These are phyloP conservation scores for Sardinella longiceps DNA, from an alignment of 2,797 vertebrate species.

Conservation along the genomic window DNA sequence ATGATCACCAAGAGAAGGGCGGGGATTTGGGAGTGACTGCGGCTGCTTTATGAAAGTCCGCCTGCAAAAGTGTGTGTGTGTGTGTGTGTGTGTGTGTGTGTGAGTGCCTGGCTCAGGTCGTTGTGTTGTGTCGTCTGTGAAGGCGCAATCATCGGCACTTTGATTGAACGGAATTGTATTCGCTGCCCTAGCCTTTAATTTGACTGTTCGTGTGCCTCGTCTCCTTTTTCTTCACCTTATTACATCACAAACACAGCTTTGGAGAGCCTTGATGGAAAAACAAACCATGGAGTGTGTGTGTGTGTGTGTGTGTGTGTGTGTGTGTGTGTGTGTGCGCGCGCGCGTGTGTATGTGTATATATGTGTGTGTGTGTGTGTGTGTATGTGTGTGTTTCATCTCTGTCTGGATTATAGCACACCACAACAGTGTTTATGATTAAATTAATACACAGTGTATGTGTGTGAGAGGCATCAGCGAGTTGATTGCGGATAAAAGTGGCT, in stretches of 20 bases:
- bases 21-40: constrained; percentile 65
- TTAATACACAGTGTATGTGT: background rate
- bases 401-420: background rate
- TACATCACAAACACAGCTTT: background rate
- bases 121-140: background rate
- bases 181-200: constrained; percentile 54
- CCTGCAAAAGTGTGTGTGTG: constrained; percentile 35
- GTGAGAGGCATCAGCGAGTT: background rate
- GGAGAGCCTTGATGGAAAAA: background rate
- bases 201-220: constrained; percentile 46
- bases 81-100: too few species aligned
- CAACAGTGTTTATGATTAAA: constrained; percentile 15
- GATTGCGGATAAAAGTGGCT: constrained; percentile 23
- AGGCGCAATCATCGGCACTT: constrained; percentile 61
- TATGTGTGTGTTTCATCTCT: background rate
- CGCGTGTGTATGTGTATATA: too few species aligned
- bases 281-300: background rate
- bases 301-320: too few species aligned
- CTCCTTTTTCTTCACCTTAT: background rate
- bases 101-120: constrained; percentile 49
- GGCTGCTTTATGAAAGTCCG: constrained; percentile 55
- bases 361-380: too few species aligned
- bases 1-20: constrained; percentile 72
- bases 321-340: too few species aligned
- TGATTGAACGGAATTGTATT: constrained; percentile 64